A percentile compares a stretch with the other conserved stretches of the same genome.
These are phyloP conservation scores for Myotis myotis DNA, from an alignment of 2,797 vertebrate species.

Conservation along the genomic window DNA sequence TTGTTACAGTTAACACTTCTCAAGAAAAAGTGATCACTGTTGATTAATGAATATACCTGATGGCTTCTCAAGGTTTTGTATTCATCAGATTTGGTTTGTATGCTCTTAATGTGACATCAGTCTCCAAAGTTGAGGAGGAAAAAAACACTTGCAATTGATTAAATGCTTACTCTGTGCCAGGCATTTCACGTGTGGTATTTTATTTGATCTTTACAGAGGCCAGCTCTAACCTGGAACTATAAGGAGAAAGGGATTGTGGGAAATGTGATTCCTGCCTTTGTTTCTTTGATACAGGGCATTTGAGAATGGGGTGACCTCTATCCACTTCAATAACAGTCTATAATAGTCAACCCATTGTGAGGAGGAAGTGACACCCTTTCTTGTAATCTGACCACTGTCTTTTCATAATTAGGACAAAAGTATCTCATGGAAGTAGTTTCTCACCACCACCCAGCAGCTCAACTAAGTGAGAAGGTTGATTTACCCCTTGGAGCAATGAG, in stretches of 20 bases:
- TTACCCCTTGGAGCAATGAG: not conserved
- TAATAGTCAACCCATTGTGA: not conserved
- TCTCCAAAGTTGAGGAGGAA: not conserved
- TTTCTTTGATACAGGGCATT: not conserved
- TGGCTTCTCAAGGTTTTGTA: not conserved
- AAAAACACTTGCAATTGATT: not conserved
- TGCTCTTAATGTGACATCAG: not conserved
- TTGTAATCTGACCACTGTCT: not conserved
- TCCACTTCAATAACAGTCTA: not conserved
- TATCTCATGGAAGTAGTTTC: not conserved
- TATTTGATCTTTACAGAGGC: not conserved
- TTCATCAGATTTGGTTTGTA: not conserved
- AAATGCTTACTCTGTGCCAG: not conserved
- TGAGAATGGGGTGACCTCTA: not conserved
- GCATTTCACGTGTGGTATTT: not conserved
- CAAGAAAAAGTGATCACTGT: conserved; percentile 16
- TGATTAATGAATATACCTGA: conserved; percentile 32
- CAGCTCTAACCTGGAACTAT: not conserved
- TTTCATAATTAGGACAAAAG: not conserved
- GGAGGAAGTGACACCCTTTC: not conserved
- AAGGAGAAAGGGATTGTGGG: not conserved
- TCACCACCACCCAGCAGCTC: not conserved
- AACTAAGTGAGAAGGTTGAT: not conserved
- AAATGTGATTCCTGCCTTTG: not conserved
- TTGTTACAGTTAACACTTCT: conserved; percentile 29